Base-by-base conservation (phyloP, 2,797 vertebrate genomes). In the Spinibarbus caldwelli region DNA sequence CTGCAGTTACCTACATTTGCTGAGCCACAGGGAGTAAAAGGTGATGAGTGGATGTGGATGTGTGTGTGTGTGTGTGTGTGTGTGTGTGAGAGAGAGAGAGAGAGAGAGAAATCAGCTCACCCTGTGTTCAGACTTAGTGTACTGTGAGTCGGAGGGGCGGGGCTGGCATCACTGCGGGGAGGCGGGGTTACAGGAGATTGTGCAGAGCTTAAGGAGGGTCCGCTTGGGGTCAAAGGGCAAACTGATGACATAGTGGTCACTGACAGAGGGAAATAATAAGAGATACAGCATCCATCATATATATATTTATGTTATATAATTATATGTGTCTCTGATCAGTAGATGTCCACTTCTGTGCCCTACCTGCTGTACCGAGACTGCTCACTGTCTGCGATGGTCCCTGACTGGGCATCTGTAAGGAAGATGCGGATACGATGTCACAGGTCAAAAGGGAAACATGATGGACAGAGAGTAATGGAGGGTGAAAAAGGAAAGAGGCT, bases 301-400 rank as follows among this genome's bases (percentile, higher is more conserved):
- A n/a, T 26, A 12, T 5, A n/a, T 26, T 7, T 17, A 54, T 10
- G 77, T 21, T 8, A 38, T 10, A 78, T 19, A 68, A 52, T 11
- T 7, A 8, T 34, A 36, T 66, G 19, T 9, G 68, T 38, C 38
- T 64, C 52, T 52, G 5, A 34, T 70, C 5, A 34, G 23, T 21
- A 67, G 21, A 81, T 70, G 38, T 45, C 34, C 26, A 70, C 52
- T 68, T n/a, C 9, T 38, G 29, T 14, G 14, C 54, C 90, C 80
- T 90, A 96, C 95, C 95, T 93, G 97, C 96, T 96, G 97, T 97
- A 96, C 96, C 97, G 93, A 97, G 96, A 94, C 94, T 97, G 94
- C 94, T 96, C 92, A 97, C 95, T 83, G 96, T 94, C 94, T 97
- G 97, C 82, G 97, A 96, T 91, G 96, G 92, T 67, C 87, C 91